phyloP scores from a whole-genome alignment of 1,140 invertebrate genomes.

The Rhysida immarginata region DNA sequence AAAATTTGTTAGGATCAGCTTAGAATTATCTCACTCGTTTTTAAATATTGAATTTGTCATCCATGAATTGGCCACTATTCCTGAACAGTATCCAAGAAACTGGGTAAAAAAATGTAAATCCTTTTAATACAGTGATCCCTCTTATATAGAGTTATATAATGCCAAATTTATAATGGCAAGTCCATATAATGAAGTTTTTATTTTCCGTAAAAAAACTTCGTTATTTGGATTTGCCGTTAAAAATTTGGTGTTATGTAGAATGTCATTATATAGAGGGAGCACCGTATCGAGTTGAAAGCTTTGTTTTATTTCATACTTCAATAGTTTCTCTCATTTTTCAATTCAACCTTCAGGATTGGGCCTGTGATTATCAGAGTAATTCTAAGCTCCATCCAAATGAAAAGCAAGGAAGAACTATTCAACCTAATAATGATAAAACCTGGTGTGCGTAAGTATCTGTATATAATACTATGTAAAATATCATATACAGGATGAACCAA shows the following conservation, averaged over 20 bases:
- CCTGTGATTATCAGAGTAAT: not conserved
- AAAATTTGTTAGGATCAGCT: slow-evolving; percentile 23
- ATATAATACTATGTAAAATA: not conserved
- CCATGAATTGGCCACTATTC: slow-evolving; percentile 28
- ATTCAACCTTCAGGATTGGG: not conserved
- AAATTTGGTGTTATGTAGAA: too few species aligned
- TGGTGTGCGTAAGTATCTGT: slow-evolving; percentile 26
- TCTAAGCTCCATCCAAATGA: slow-evolving; percentile 26
- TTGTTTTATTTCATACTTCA: too few species aligned
- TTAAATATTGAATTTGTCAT: slow-evolving; percentile 28
- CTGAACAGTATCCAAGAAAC: slow-evolving; percentile 24
- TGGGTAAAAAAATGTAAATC: slow-evolving; percentile 11
- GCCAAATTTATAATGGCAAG: too few species aligned
- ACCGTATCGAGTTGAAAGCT: too few species aligned
- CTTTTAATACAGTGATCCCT: not conserved
- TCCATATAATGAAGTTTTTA: too few species aligned
- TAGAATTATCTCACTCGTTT: slow-evolving; percentile 26
- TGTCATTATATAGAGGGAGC: too few species aligned
- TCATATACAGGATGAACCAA: too few species aligned
- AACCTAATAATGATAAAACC: slow-evolving; percentile 15
- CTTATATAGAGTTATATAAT: too few species aligned
- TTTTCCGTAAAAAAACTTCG: too few species aligned
- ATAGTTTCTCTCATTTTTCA: too few species aligned
- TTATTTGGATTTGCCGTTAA: too few species aligned
- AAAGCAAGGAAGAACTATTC: slow-evolving; percentile 20